Base-by-base conservation (phyloP, 1,140 invertebrate genomes). In the Gryllus bimaculatus region DNA sequence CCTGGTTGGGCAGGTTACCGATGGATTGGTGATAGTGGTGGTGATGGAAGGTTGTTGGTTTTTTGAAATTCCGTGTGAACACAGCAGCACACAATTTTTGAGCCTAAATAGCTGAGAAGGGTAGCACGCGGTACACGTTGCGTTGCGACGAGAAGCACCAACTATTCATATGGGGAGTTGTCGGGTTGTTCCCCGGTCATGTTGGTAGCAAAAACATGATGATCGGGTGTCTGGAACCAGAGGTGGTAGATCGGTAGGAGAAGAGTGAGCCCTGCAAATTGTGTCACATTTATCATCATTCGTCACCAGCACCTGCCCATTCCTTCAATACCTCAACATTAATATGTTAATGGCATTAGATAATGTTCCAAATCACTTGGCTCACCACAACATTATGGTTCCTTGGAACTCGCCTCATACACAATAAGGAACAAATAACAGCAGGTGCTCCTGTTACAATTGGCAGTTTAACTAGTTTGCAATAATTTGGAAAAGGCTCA, bases 121-220 rank as follows among this genome's bases (percentile, higher is more conserved):
- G 75, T 76, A 47, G 13, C 21, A 74, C 79, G 48, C 54, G 74
- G 47, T 47, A 48, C n/a, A 26, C 49, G 79, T 39, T 47, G 75
- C 75, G 80, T 54, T 78, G 80, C 77, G 80, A 75, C 74, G 80
- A 80, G 80, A 74, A 78, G 80, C 73, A 47, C 79, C 75, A 76
- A 79, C 74, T 80, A 79, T 80, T 77, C 80, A 75, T 78, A 80
- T 80, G 77, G 80, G 80, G 80, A 80, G 80, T 75, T 78, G 74
- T 54, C 48, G 39, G 66, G 78, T 79, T 74, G 21, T 49, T 47
- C 76, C 48, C 77, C 77, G 47, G 54, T 80, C 77, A 78, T 80
- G 80, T 78, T 78, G 75, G 74, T 78, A 80, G 80, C 80, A 80
- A 80, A 80, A 54, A 80, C 77, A 80, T 73, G 80, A 78, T 79